Evolutionary conservation across 2,797 vertebrate species (phyloP), one percentile per base, ranked within the genome.

Genomic region (Falco cherrug): DNA sequence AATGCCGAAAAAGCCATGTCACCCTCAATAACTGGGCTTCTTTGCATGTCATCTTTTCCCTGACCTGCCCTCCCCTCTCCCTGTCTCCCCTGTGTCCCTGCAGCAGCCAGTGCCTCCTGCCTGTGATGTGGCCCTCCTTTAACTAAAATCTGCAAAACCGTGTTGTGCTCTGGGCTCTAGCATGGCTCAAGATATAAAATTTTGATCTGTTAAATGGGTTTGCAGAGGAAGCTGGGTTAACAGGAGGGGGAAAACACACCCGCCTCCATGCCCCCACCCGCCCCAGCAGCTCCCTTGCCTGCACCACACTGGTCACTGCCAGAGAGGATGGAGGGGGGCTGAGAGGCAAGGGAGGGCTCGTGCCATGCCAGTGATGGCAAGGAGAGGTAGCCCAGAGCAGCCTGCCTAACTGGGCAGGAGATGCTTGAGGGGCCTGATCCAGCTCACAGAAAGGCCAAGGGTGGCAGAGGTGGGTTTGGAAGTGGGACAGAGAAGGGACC

Each of bases 171-270:
- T 69, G 70, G 59, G 77, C 39, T 75, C 29, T 48, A 50, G 73
- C 28, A 37, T 11, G 41, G 76, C 83, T 86, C 90, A 78, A 86
- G 50, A 26, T 81, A 93, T 84, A 86, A 94, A 92, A 96, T 88
- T 92, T 95, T 96, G 61, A 88, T 94, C 57, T 56, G 16, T 53
- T 78, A 80, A 90, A 71, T 60, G 57, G 25, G 5, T 81, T 95
- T 93, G 39, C 39, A 56, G 76, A 39, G 31, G 31, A 90, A 92
- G 53, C 37, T 25, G 37, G 31, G 48, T 63, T 39, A 86, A 37
- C 18, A 31, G 22, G 35, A 48, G 39, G 16, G 25, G n/a, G 28
- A 84, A 77, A 16, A 25, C 60, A 47, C 20, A 53, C 9, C 5
- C 1, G 0, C 54, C 13, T 56, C 65, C 37, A 54, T 19, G 39